Evolutionary conservation across 2,797 vertebrate genomes (phyloP).

Genomic region (Cossypha niveicapilla): DNA sequence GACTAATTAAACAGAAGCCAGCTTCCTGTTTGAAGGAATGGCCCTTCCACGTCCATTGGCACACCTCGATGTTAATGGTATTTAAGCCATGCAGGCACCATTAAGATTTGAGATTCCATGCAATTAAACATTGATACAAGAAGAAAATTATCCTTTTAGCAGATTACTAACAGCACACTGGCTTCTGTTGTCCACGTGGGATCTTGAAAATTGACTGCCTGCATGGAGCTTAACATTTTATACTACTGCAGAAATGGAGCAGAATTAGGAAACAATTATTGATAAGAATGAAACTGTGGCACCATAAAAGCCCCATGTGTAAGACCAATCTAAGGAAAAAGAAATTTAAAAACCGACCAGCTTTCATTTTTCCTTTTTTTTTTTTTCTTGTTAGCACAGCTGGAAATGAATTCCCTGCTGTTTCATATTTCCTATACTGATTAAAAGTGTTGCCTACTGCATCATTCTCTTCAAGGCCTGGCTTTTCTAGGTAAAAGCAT

Average conservation of each 20-base stretch:
- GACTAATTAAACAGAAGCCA: background rate
- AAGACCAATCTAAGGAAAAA: constrained; percentile 32
- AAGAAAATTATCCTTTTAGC: constrained; percentile 47
- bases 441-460: constrained; percentile 45
- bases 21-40: background rate
- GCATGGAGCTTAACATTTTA: constrained; percentile 17
- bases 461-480: constrained; percentile 34
- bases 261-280: constrained; percentile 63
- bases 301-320: constrained; percentile 18
- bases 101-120: constrained; percentile 31
- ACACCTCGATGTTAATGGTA: background rate
- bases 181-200: constrained; percentile 34
- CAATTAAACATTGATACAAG: constrained; percentile 28
- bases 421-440: constrained; percentile 46
- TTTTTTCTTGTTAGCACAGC: background rate
- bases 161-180: constrained; percentile 53
- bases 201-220: constrained; percentile 40
- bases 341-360: background rate
- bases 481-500: constrained; percentile 18
- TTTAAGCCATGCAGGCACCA: background rate
- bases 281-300: constrained; percentile 42
- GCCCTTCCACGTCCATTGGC: background rate
- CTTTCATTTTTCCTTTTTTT: background rate
- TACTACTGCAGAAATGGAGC: constrained; percentile 3
- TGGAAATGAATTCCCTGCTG: constrained; percentile 52